Evolutionary conservation across 1,140 invertebrate genomes (phyloP).

Genomic region (Gyrodactylus bullatarudis): DNA sequence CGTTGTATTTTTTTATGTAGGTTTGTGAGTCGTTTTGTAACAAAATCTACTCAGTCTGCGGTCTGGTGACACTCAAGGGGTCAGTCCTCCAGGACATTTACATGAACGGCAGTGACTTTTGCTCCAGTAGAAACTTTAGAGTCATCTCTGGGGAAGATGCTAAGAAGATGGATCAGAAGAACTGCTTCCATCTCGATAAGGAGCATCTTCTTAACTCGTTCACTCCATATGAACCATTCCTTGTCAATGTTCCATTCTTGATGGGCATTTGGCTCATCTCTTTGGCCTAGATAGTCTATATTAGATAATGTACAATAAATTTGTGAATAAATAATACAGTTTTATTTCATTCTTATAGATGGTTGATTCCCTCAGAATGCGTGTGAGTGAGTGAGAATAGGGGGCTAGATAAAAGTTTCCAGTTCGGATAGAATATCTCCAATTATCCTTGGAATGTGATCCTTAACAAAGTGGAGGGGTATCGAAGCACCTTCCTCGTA

Average conservation of each 20-base stretch:
- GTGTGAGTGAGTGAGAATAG: too few species aligned
- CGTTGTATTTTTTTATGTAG: not conserved
- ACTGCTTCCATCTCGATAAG: slow-evolving; percentile 12
- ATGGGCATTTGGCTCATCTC: too few species aligned
- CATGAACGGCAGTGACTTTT: slow-evolving; percentile 15
- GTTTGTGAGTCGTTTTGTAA: slow-evolving; percentile 8
- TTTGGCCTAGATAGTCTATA: too few species aligned
- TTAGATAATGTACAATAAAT: not conserved
- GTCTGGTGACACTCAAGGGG: slow-evolving; percentile 13
- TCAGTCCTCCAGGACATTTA: slow-evolving; percentile 16
- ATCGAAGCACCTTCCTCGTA: too few species aligned
- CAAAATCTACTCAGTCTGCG: slow-evolving; percentile 13
- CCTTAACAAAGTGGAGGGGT: too few species aligned
- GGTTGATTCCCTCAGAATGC: too few species aligned
- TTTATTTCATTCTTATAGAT: not conserved
- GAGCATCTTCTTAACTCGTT: not conserved
- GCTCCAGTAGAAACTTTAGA: slow-evolving; percentile 15
- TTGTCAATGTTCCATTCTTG: too few species aligned
- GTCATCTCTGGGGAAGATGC: slow-evolving; percentile 10
- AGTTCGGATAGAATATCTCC: too few species aligned
- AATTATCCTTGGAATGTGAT: too few species aligned
- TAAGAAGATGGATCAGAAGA: slow-evolving; percentile 10
- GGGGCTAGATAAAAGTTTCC: too few species aligned
- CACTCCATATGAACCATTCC: too few species aligned
- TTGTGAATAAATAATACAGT: not conserved